Evolutionary conservation across 2,888 invertebrate genomes (phyloP).

Genomic region (Ennomos fuscantarius): DNA sequence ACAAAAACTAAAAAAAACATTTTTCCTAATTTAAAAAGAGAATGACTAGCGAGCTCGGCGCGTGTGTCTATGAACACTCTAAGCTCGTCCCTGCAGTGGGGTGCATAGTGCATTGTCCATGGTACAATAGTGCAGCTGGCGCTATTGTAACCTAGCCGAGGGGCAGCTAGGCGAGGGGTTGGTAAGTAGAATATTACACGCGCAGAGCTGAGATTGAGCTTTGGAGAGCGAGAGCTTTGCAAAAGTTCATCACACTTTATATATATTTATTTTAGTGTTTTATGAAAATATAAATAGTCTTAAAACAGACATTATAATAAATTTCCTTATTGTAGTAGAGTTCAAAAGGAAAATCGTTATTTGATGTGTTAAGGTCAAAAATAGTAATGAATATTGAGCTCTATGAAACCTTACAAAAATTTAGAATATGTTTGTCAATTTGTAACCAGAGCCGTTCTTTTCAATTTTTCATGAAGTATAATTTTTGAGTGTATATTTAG

Average conservation of each 20-base stretch:
- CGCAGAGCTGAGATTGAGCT: conserved; percentile 1
- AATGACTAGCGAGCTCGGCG: conserved; percentile 4
- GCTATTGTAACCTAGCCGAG: conserved; percentile 27
- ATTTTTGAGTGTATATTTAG: too few species aligned
- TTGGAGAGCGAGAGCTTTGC: background rate
- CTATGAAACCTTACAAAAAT: too few species aligned
- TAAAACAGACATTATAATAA: too few species aligned
- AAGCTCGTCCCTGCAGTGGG: conserved; percentile 25
- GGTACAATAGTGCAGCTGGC: conserved; percentile 40
- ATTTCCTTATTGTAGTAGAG: too few species aligned
- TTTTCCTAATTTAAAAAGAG: conserved; percentile 11
- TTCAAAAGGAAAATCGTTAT: too few species aligned
- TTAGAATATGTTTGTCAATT: too few species aligned
- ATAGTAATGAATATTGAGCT: too few species aligned
- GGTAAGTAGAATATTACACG: conserved; percentile 6
- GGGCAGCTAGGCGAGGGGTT: conserved; percentile 28
- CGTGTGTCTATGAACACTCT: conserved; percentile 3
- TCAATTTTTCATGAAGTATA: too few species aligned
- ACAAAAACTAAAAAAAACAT: too few species aligned
- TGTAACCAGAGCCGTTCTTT: too few species aligned
- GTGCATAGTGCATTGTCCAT: conserved; percentile 39
- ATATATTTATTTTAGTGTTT: background rate
- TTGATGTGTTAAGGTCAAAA: too few species aligned
- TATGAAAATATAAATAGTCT: background rate
- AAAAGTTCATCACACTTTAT: conserved; percentile 18